Evolutionary conservation across 2,797 vertebrate species (phyloP), one percentile per base, ranked within the genome.

Genomic region (Brotula barbata): DNA sequence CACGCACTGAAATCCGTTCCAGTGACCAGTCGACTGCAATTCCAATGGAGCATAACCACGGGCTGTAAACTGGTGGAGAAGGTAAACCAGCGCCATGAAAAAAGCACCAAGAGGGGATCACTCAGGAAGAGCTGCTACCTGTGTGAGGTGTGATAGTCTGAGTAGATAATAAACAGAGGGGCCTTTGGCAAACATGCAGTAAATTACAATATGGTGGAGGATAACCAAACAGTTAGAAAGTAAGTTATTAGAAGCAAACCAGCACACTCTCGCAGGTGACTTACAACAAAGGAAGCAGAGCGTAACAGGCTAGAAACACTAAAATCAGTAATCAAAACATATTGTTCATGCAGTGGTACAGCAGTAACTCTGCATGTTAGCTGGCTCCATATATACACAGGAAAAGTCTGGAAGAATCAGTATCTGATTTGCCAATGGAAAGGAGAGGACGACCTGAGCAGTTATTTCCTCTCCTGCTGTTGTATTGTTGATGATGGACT

Each of bases 51-150:
- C 84, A 82, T 85, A 81, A 84, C 80, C 72, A 88, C 87, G 73
- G 79, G 56, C 84, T 80, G 63, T 71, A 70, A 82, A 73, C 85
- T 71, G 80, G 73, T 75, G 67, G 75, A 80, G 81, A 67, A 75
- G 72, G 69, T 75, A 70, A 81, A 76, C 55, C 83, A 77, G 65
- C 56, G 75, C 72, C 85, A 80, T 89, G 85, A 89, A 88, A 89
- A 88, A 84, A 82, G 80, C 52, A 74, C 22, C 73, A 80, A 63
- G 59, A 84, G 82, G 82, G 85, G 84, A 78, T 80, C 75, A 64
- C 77, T 81, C 75, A 66, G 44, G 43, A 43, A 72, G 67, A 68
- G 68, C 69, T 71, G 45, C 57, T 67, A 86, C 80, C 88, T 88
- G 87, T 64, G 68, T 63, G 81, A 55, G 65, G 68, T 56, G 80